These are phyloP conservation scores for Cepphus grylle DNA, from an alignment of 2,113 vertebrate species.

Conservation along the genomic window DNA sequence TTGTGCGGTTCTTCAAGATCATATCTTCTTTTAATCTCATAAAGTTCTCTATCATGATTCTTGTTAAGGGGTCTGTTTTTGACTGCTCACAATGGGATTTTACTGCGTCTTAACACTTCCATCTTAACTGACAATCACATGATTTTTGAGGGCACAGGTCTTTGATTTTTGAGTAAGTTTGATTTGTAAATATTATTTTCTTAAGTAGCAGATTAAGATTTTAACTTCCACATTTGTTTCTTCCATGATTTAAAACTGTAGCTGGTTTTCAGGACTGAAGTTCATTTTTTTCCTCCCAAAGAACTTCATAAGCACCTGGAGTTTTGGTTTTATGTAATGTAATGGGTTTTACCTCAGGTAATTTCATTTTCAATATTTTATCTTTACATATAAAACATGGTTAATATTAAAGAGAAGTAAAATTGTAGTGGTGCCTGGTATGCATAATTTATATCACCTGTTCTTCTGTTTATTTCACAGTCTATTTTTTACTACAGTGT, in stretches of 20 bases:
- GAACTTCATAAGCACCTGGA: conserved; percentile 37
- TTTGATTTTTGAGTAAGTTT: conserved; percentile 20
- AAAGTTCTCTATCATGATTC: neutral
- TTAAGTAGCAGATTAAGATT: conserved; percentile 31
- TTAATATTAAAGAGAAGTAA: conserved; percentile 59
- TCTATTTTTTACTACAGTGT: conserved; percentile 39
- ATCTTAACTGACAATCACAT: conserved; percentile 10
- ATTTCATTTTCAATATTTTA: conserved; percentile 61
- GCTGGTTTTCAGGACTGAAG: neutral
- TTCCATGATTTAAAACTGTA: conserved; percentile 10
- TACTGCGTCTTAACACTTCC: conserved; percentile 27
- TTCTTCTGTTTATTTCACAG: conserved; percentile 59
- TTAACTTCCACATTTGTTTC: conserved; percentile 26
- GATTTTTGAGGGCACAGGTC: neutral
- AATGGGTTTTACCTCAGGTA: conserved; percentile 46
- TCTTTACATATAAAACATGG: conserved; percentile 47
- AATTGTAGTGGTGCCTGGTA: conserved; percentile 24
- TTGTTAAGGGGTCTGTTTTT: neutral
- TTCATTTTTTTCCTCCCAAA: neutral
- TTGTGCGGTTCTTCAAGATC: neutral
- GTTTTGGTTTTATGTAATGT: conserved; percentile 17
- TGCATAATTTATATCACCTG: conserved; percentile 29
- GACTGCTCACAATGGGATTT: neutral
- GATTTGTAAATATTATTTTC: conserved; percentile 42
- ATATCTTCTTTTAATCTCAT: neutral